Evolutionary conservation across 2,888 invertebrate species (phyloP).

Genomic region (Caenorhabditis japonica): DNA sequence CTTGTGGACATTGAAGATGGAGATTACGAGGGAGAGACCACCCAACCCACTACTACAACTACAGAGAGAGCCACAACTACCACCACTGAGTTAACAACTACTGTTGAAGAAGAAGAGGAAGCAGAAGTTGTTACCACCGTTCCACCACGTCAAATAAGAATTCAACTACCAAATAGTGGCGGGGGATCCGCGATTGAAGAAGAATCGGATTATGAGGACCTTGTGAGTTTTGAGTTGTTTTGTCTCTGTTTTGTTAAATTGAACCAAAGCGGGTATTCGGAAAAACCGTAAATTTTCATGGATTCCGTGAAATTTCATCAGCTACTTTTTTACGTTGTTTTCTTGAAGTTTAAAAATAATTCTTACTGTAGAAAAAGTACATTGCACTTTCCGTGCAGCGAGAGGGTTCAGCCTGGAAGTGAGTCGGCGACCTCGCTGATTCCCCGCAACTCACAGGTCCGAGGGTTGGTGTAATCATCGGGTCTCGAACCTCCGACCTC

Average conservation of each 20-base stretch:
- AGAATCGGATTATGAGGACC: constrained; percentile 53
- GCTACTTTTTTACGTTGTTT: neutral
- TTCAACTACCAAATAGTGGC: constrained; percentile 53
- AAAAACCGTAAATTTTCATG: no score
- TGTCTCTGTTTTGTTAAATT: no score
- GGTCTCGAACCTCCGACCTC: no score
- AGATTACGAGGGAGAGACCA: constrained; percentile 42
- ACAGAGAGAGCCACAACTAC: constrained; percentile 13
- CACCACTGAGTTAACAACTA: constrained; percentile 7
- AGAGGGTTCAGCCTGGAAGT: no score
- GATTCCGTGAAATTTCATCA: neutral
- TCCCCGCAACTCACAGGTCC: no score
- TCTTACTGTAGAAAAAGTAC: no score
- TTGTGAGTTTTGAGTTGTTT: constrained; percentile 35
- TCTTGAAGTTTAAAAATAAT: neutral
- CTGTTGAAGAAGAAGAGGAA: constrained; percentile 25
- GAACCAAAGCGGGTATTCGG: no score
- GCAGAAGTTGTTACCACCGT: constrained; percentile 18
- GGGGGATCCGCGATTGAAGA: constrained; percentile 31
- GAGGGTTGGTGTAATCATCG: no score
- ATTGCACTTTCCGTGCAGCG: no score
- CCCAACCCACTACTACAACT: constrained; percentile 8
- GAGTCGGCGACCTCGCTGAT: no score
- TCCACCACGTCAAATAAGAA: constrained; percentile 53
- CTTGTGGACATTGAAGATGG: constrained; percentile 48